Base-by-base conservation (phyloP, 2,888 invertebrate genomes). In the Apamea monoglypha region DNA sequence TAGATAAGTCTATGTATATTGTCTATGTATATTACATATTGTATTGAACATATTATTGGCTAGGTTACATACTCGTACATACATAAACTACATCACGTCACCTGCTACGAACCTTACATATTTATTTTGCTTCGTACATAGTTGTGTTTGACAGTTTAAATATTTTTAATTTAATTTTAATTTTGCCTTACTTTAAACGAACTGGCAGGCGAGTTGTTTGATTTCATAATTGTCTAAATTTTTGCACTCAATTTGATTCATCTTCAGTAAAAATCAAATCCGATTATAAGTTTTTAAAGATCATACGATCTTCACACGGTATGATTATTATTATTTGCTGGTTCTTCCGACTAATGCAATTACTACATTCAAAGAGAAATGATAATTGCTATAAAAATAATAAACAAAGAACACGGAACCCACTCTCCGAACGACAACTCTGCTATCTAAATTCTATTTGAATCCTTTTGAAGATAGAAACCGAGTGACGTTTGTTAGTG, bases 381-480 rank as follows among this genome's bases (percentile, higher is more conserved):
- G 18, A 12, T 12, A 18, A n/a, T 71, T 56, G 40, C 18, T 1
- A 14, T 29, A 8, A 18, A 21, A 61, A 50, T 7, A 47, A 70
- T n/a, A 66, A 68, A 44, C 10, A 70, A 47, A 44, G 6, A 40
- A 16, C 53, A 50, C 61, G 67, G 85, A 85, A 85, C 83, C 86
- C 74, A 18, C 5, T 56, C 18, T 18, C 6, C 16, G 7, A 50
- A 47, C 59, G 40, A 25, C 74, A 72, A 44, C 71, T 64, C 36
- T 3, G 63, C 67, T 32, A 53, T 53, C 73, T 44, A 61, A 66
- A 77, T 77, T 81, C 68, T 66, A 76, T 86, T 84, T 74, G 76
- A 78, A 80, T 78, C 70, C 70, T 84, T 87, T 87, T 79, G 75
- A 79, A 81, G 87, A 86, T 84, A 74, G 70, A 79, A 83, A 36